Evolutionary conservation across 2,888 invertebrate species (phyloP), one percentile per base, ranked within the genome.

Genomic region (Sphaerophoria rueppellii): DNA sequence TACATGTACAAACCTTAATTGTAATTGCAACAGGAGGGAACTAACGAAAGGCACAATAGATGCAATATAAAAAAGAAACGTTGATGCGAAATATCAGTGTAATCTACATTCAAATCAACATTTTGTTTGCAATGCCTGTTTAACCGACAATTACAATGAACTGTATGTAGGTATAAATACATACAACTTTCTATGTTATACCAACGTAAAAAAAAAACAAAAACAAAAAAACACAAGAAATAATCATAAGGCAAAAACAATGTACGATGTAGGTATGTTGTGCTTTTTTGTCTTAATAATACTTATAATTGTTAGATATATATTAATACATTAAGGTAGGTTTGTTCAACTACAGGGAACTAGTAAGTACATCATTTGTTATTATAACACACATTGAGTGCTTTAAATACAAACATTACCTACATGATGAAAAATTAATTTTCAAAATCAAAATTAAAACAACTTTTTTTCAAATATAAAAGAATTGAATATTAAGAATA

Each of bases 101-200:
- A 81, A 85, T 85, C 85, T 81, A 85, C 85, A 85, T 85, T 77
- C 76, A 54, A 85, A 85, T 81, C 76, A 85, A 81, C 81, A 81
- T 85, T 85, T 85, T 81, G 73, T 85, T 72, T 81, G 76, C 85
- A 85, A 81, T 63, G 85, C 76, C 85, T 63, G 81, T 81, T 85
- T 73, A 81, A 76, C 85, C 81, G 81, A 85, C 85, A 81, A 85
- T 85, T 85, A 85, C 70, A 80, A 81, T 85, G 81, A 81, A 81
- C 24, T 24, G 24, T 24, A 24, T 24, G 24, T 24, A 24, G 24
- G 24, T 24, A 24, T 24, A 2, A 24, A 24, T 2, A 24, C 24
- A 24, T 24, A 24, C 24, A 24, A 24, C 24, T 24, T 24, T 24
- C 24, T 24, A 24, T 24, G 24, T 24, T 24, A 24, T 24, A 24